phyloP scores from a whole-genome alignment of 2,888 invertebrate genomes.

The Philaethria dido region DNA sequence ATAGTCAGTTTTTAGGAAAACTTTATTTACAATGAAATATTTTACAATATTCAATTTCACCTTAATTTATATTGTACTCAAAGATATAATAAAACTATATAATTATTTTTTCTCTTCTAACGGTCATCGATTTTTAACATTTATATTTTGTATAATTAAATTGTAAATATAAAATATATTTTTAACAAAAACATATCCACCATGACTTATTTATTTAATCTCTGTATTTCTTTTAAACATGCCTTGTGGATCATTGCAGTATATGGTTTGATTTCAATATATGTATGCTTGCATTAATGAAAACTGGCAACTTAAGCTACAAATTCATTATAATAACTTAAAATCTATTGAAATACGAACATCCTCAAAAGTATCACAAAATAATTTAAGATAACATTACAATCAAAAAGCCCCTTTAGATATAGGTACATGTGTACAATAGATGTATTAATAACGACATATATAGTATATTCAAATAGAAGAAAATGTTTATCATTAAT shows the following conservation, averaged over 20 bases:
- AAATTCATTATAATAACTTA: conserved; percentile 42
- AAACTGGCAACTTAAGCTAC: conserved; percentile 33
- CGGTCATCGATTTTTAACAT: neutral
- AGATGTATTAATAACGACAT: neutral
- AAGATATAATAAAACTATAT: conserved; percentile 14
- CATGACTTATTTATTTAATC: conserved; percentile 1
- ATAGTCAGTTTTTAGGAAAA: conserved; percentile 53
- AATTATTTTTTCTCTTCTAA: neutral
- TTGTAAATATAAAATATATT: conserved; percentile 25
- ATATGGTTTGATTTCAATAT: neutral
- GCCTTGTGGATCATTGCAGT: neutral
- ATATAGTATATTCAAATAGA: neutral
- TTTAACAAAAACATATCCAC: conserved; percentile 8
- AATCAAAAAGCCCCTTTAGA: conserved; percentile 70
- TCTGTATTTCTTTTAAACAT: neutral
- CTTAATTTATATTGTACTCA: conserved; percentile 45
- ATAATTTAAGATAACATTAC: conserved; percentile 78
- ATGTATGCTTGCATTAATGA: neutral
- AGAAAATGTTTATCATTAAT: neutral
- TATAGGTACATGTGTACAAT: conserved; percentile 25
- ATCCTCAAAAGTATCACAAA: conserved; percentile 77
- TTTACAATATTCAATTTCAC: conserved; percentile 62
- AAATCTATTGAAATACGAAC: conserved; percentile 56
- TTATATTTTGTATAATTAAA: conserved; percentile 1
- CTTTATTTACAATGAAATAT: conserved; percentile 82